These are phyloP conservation scores for Cartodere bifasciata DNA, from an alignment of 2,888 invertebrate species.

Conservation along the genomic window DNA sequence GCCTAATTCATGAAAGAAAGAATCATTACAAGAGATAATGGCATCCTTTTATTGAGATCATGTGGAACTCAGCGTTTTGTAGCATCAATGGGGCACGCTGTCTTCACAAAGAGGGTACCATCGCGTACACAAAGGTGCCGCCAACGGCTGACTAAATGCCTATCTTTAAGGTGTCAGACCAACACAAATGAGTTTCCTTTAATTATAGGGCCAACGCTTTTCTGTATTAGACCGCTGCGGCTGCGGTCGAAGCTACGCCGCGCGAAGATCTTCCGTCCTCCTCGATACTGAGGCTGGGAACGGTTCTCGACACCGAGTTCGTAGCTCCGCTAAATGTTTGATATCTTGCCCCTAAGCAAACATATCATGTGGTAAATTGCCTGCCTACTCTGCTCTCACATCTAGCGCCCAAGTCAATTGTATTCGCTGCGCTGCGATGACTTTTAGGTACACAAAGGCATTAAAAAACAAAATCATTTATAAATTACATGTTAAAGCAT, in stretches of 20 bases:
- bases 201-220: conserved; percentile 37
- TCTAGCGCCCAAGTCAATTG: conserved; percentile 27
- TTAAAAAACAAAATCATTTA: conserved; percentile 37
- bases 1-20: too few relatives aligned
- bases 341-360: conserved; percentile 37
- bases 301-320: conserved; percentile 12
- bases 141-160: conserved; percentile 39
- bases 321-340: conserved; percentile 20
- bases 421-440: conserved; percentile 29
- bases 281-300: too few relatives aligned
- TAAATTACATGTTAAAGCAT: conserved; percentile 37
- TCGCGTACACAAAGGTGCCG: conserved; percentile 35
- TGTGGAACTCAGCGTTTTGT: too few relatives aligned
- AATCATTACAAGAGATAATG: too few relatives aligned
- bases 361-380: conserved; percentile 38
- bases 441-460: conserved; percentile 34
- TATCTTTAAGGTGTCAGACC: conserved; percentile 38
- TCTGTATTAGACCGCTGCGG: conserved; percentile 31
- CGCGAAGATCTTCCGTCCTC: conserved; percentile 12
- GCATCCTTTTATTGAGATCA: too few relatives aligned
- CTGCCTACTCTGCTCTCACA: too few relatives aligned
- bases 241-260: conserved; percentile 19
- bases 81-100: too few relatives aligned
- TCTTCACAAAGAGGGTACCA: conserved; percentile 20
- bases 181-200: conserved; percentile 38